Conservation (phyloP, 35 echinoderm and acorn worm species). For the Diadema setosum region DNA sequence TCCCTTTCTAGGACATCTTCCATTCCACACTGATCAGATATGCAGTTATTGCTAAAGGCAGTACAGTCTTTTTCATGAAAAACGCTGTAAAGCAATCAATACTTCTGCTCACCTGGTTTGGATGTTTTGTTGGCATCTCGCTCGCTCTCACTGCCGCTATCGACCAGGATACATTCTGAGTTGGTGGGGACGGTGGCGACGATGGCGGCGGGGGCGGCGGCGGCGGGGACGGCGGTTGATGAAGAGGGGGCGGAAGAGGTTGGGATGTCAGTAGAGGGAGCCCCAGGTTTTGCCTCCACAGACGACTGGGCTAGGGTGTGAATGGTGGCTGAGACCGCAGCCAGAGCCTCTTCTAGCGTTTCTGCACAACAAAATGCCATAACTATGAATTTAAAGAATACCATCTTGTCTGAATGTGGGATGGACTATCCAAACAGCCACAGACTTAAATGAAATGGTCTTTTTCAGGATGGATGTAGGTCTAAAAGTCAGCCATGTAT, state of each 20-base stretch:
- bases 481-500: no score
- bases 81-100: no score
- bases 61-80: no score
- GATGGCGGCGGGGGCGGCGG: not conserved
- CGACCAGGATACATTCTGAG: constrained; percentile 74
- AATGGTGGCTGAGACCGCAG: not conserved
- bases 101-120: not conserved
- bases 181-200: not conserved
- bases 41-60: no score
- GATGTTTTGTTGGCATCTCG: constrained; percentile 26
- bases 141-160: constrained; percentile 69
- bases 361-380: no score
- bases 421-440: no score
- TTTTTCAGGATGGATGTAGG: no score
- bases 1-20: not conserved
- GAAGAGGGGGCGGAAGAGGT: not conserved
- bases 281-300: not conserved
- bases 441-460: no score
- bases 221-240: not conserved
- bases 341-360: not conserved
- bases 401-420: no score
- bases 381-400: no score
- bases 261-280: not conserved
- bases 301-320: not conserved
- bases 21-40: not conserved